phyloP scores from a whole-genome alignment of 2,888 invertebrate genomes.

The Trachelus troglodyta region DNA sequence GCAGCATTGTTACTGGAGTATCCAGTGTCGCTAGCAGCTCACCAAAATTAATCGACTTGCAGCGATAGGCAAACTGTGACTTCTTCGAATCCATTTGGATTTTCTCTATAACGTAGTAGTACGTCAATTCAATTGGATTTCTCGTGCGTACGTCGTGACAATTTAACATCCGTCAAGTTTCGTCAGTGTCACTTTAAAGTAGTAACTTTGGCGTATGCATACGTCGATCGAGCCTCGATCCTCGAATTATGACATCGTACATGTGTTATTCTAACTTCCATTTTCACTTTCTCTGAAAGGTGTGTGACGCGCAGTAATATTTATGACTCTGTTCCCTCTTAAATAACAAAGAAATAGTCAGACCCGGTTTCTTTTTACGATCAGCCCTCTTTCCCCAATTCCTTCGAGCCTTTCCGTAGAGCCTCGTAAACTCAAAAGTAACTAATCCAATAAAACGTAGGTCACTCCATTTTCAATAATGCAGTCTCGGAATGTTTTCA shows the following conservation, averaged over 20 bases:
- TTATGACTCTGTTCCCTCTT: conserved; percentile 19
- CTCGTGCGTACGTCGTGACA: not conserved
- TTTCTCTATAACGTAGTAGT: not conserved
- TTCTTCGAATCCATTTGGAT: conserved; percentile 32
- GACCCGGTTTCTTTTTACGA: conserved; percentile 21
- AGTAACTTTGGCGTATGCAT: not conserved
- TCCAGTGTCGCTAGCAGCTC: conserved; percentile 49
- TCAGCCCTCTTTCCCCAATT: conserved; percentile 12
- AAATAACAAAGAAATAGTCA: conserved; percentile 21
- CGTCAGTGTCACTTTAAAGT: not conserved
- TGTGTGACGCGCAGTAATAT: conserved; percentile 13
- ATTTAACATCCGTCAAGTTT: not conserved
- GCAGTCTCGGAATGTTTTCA: not conserved
- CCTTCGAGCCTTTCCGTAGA: conserved; percentile 9
- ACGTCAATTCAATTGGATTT: not conserved
- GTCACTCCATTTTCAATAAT: not conserved
- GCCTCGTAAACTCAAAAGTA: conserved; percentile 17
- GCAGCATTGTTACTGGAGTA: conserved; percentile 47
- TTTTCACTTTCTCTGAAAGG: conserved; percentile 13
- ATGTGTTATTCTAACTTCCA: not conserved
- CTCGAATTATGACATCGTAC: not conserved
- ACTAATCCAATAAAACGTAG: conserved; percentile 11
- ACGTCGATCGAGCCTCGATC: not conserved
- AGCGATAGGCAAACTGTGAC: conserved; percentile 39
- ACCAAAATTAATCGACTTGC: conserved; percentile 46